These are phyloP conservation scores for Myrmecobius fasciatus DNA, from an alignment of 2,113 vertebrate species.

Conservation along the genomic window DNA sequence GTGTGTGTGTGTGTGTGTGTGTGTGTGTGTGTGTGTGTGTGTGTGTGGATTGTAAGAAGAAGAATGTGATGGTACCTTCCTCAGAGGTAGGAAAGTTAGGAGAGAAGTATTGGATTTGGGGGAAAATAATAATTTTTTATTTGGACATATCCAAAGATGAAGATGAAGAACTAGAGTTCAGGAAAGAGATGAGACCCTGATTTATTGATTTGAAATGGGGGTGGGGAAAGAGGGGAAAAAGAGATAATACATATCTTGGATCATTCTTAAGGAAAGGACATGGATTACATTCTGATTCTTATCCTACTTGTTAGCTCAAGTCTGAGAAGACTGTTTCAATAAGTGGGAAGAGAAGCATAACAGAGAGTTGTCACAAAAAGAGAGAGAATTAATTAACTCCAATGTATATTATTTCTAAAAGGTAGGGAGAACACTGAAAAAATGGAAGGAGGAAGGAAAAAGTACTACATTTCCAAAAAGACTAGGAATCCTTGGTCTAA, in stretches of 20 bases:
- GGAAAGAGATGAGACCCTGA: not conserved
- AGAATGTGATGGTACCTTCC: too few relatives aligned
- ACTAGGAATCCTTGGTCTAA: not conserved
- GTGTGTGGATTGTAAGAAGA: too few relatives aligned
- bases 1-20: too few relatives aligned
- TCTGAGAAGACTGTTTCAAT: not conserved
- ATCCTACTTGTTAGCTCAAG: not conserved
- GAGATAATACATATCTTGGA: not conserved
- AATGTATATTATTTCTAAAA: not conserved
- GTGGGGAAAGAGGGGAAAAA: too few relatives aligned
- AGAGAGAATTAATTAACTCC: not conserved
- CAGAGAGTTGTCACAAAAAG: not conserved
- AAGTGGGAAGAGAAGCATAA: not conserved
- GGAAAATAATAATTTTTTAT: not conserved
- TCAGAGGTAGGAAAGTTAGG: not conserved
- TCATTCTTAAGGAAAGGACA: not conserved
- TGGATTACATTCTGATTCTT: not conserved
- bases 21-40: too few relatives aligned
- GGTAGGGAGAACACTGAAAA: not conserved
- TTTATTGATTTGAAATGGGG: too few relatives aligned
- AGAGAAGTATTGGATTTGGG: not conserved
- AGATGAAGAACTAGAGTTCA: not conserved
- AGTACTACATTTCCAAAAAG: not conserved
- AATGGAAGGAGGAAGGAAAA: not conserved
- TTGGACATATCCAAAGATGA: not conserved